Evolutionary conservation across 2,888 invertebrate genomes (phyloP), one percentile per base, ranked within the genome.

Genomic region (Panopea generosa): DNA sequence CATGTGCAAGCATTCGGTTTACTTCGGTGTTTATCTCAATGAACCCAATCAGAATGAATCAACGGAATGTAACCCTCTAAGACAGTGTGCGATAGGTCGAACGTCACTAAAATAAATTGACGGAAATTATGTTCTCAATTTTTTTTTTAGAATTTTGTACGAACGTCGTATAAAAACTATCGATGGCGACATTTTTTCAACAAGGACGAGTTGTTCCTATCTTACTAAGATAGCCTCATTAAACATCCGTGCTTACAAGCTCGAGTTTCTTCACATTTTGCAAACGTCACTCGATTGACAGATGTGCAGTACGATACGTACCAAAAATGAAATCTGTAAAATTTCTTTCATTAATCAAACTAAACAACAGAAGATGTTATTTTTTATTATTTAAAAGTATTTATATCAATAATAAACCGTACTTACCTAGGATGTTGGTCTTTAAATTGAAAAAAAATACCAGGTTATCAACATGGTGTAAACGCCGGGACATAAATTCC

Each of bases 211-310:
- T 52, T 53, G 63, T 53, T 47, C 22, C 56, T 47, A 47, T 55
- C 55, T 33, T 49, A 29, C 50, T 65, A 55, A 52, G 52, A 52
- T 24, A 24, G 45, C 55, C 55, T 49, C 45, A 22, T 56, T 45
- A 27, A 56, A 56, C 56, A 27, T 56, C 47, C 22, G 29, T 56
- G 45, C 47, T 56, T 66, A 56, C 47, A 66, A 66, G 47, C 45
- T 47, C 56, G 56, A 56, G 27, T 66, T 56, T 56, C 38, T 66
- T 56, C 47, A 56, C 1, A 43, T 45, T 61, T 61, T 61, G 61
- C 20, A 61, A 61, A 61, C 61, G 61, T 62, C 62, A 57, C 47
- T 26, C 18, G 50, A 67, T 49, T 67, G 67, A 67, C 67, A 57
- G 67, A 67, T 33, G 57, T 11, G 57, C 57, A 67, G 49, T 67